These are phyloP conservation scores for Takifugu ocellatus DNA, from an alignment of 2,797 vertebrate genomes.

Conservation along the genomic window DNA sequence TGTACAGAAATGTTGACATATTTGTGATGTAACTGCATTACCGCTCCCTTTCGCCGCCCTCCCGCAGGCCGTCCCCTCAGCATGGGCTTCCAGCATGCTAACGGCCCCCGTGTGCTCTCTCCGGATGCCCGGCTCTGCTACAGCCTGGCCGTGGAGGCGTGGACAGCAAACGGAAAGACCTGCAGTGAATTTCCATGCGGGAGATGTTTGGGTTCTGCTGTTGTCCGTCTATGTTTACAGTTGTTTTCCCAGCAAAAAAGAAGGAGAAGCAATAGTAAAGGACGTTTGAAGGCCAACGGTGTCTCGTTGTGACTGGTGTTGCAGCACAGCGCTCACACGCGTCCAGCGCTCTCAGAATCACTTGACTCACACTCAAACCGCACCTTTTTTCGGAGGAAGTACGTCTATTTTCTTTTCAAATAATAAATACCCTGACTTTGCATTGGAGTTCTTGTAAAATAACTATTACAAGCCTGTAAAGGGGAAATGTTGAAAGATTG, in stretches of 20 bases:
- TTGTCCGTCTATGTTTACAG: constrained; percentile 14
- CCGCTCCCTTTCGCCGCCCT: constrained; percentile 27
- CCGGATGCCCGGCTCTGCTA: constrained; percentile 26
- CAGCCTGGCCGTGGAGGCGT: constrained; percentile 4
- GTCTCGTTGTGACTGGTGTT: constrained; percentile 13
- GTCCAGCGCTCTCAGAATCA: too few species aligned
- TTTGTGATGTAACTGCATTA: constrained; percentile 56
- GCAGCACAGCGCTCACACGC: constrained; percentile 1
- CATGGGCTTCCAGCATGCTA: constrained; percentile 24
- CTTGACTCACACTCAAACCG: too few species aligned
- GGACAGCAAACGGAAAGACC: neutral
- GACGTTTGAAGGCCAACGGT: constrained; percentile 17
- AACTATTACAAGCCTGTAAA: too few species aligned
- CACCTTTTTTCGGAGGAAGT: too few species aligned
- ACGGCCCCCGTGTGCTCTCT: constrained; percentile 3
- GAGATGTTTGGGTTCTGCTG: constrained; percentile 2
- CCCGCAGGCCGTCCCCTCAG: constrained; percentile 33
- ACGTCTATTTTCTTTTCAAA: too few species aligned
- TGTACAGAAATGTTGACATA: constrained; percentile 52
- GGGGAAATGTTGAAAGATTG: too few species aligned
- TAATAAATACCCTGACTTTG: too few species aligned
- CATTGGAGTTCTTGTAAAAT: too few species aligned
- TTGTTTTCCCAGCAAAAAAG: constrained; percentile 17
- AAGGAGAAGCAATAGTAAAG: constrained; percentile 31
- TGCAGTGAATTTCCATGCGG: neutral